Evolutionary conservation across 2,797 vertebrate species (phyloP), one percentile per base, ranked within the genome.

Genomic region (Hipposideros larvatus): DNA sequence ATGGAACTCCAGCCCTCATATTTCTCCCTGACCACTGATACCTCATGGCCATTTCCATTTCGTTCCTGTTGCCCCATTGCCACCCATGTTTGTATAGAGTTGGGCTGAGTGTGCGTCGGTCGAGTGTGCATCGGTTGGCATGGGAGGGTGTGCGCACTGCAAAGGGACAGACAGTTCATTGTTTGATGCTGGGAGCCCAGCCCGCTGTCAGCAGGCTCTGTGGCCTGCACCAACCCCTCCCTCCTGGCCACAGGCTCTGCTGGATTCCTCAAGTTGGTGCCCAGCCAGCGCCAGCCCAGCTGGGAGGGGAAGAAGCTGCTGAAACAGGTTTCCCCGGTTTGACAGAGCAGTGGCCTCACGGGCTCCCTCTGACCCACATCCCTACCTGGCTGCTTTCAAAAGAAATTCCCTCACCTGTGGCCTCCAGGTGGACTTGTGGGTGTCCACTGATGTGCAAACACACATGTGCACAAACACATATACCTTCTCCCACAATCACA

Each of bases 281-380:
- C 96, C 88, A 13, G 85, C 93, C 95, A 97, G 94, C 26, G 21
- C 95, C 94, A 83, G 96, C 75, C 93, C 94, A 95, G 94, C 66
- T 51, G 84, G 91, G 92, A 90, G 96, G 92, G 73, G 94, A 94
- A 92, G 96, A 75, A 96, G 91, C 80, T 90, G n/a, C 91, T 73
- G 73, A 92, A 98, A 98, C 98, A 97, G 97, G 98, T 98, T 98
- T 91, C 94, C 93, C 98, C 78, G 2, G 98, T 98, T 97, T 98
- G 92, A 96, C 96, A 87, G 90, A 91, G 79, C 57, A 15, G 55
- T 71, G 57, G 95, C 74, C 95, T 96, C 83, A 46, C 77, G 7
- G 68, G 65, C 77, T 96, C 59, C 48, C 61, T 88, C 87, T 98
- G 97, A 96, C 96, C 97, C 87, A 96, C 73, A 97, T 96, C 95